Base-by-base conservation (phyloP, 2,113 vertebrate genomes). In the Polypterus senegalus region DNA sequence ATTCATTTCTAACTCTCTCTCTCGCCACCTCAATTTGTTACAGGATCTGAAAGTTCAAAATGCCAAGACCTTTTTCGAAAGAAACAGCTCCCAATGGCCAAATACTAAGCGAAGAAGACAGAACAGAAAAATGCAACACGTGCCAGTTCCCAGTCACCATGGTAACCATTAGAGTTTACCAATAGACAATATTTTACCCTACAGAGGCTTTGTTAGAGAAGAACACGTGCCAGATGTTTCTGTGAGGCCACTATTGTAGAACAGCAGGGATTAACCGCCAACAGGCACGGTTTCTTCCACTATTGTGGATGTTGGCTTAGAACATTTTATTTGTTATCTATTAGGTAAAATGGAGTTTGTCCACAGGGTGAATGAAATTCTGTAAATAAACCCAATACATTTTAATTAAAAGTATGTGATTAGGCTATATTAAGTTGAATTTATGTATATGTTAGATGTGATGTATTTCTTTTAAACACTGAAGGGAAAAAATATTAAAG, bases 51-150 rank as follows among this genome's bases (percentile, higher is more conserved):
- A 83, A 81, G 85, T 85, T 90, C 83, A 90, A 48, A 78, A 83
- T 88, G 86, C 84, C 82, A 68, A 68, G 89, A 89, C 84, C 89
- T 76, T 72, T 79, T 69, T 82, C 81, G 79, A 73, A 79, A 75
- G 80, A 80, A 74, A 73, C 75, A 79, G 79, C 78, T 78, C 72
- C 78, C 76, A 77, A 79, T 81, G 70, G 86, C 82, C 83, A 87
- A 83, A 75, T 73, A 86, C 80, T 80, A 85, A 85, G 85, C 83
- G 76, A 74, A 69, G 86, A 90, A 86, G 86, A 86, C 84, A 82
- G 77, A 59, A 71, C 79, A 79, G 81, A 87, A 92, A 88, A 91
- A 92, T 89, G 80, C 86, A 91, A 86, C 89, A 88, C 88, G 87
- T 92, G 90, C 88, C 89, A 73, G 74, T 85, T 84, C 84, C 85